Evolutionary conservation across 2,113 vertebrate genomes (phyloP).

Genomic region (Tupaia chinensis): DNA sequence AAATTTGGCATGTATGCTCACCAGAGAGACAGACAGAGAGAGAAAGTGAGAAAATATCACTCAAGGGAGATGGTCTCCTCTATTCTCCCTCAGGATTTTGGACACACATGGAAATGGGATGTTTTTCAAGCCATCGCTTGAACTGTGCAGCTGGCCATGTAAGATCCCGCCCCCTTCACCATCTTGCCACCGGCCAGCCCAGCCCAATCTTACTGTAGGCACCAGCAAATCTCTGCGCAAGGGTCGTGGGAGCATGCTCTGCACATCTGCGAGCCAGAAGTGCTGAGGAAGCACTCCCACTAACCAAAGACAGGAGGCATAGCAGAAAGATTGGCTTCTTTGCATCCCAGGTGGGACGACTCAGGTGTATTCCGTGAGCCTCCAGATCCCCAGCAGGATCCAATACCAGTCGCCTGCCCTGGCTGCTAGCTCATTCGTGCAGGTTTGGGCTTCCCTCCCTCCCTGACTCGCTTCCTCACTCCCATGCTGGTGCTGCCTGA

Average conservation of each 20-base stretch:
- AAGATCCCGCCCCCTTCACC: too few species aligned
- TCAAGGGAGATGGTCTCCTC: too few species aligned
- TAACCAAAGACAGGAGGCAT: neutral
- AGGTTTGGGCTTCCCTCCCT: neutral
- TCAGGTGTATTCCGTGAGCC: fast-evolving
- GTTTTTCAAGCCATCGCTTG: too few species aligned
- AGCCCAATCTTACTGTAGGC: too few species aligned
- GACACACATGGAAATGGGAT: too few species aligned
- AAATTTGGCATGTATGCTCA: too few species aligned
- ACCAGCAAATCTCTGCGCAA: neutral
- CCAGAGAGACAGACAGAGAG: too few species aligned
- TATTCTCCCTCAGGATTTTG: too few species aligned
- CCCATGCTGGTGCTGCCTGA: neutral
- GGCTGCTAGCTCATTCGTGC: neutral
- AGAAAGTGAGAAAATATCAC: too few species aligned
- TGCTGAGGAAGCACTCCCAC: neutral
- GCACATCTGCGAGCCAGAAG: neutral
- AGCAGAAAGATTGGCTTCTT: neutral
- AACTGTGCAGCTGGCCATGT: too few species aligned
- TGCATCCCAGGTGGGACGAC: neutral
- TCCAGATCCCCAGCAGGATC: neutral
- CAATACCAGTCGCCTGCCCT: fast-evolving
- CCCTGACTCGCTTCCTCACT: neutral
- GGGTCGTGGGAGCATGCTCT: neutral
- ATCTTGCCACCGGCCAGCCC: too few species aligned